Evolutionary conservation across 2,113 vertebrate genomes (phyloP).

Genomic region (Synodontis membranacea): DNA sequence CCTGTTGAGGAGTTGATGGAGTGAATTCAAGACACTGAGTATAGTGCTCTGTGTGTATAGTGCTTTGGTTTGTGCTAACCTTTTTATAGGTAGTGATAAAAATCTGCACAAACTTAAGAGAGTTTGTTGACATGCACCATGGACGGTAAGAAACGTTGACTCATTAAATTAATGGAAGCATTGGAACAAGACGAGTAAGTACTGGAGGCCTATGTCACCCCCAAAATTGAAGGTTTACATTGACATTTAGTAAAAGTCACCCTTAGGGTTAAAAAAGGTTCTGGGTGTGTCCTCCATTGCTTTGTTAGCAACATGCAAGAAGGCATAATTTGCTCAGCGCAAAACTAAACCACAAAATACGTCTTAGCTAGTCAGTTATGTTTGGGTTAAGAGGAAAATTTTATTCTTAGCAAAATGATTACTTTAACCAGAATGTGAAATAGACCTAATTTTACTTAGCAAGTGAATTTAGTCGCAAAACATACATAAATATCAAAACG

Average conservation of each 20-base stretch:
- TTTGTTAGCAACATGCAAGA: not conserved
- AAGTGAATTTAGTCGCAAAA: not conserved
- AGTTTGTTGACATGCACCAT: no score
- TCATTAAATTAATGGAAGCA: not conserved
- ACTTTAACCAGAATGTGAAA: not conserved
- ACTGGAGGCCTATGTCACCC: not conserved
- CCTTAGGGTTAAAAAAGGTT: not conserved
- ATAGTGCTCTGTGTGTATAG: not conserved
- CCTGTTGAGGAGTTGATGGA: not conserved
- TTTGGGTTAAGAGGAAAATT: not conserved
- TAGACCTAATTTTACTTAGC: not conserved
- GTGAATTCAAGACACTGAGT: not conserved
- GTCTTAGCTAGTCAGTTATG: not conserved
- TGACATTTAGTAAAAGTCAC: not conserved
- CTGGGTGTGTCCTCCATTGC: not conserved
- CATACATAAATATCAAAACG: not conserved
- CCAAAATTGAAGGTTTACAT: not conserved
- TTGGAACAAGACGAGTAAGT: not conserved
- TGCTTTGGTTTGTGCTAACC: no score
- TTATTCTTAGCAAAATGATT: not conserved
- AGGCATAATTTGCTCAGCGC: not conserved
- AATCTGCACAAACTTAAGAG: no score
- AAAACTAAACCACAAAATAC: not conserved
- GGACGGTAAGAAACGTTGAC: not conserved
- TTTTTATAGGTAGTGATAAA: no score